phyloP scores from a whole-genome alignment of 2,797 vertebrate genomes.

The Psittacula echo region DNA sequence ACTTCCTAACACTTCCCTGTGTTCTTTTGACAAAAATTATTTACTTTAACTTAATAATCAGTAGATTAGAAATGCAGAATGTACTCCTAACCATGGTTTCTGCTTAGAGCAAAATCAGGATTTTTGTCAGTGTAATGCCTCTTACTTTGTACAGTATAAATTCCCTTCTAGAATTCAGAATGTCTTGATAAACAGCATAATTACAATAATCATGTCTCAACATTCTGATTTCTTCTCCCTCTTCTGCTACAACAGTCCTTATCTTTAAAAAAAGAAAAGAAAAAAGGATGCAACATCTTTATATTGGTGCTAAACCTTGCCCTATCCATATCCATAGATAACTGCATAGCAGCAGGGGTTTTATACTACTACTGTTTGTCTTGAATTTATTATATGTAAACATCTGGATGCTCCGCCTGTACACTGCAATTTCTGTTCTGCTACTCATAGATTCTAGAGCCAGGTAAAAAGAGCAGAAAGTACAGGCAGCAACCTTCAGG shows the following conservation, averaged over 20 bases:
- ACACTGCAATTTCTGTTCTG: neutral
- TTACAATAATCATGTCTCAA: neutral
- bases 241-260: neutral
- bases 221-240: neutral
- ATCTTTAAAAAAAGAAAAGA: neutral
- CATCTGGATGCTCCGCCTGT: neutral
- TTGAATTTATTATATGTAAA: neutral
- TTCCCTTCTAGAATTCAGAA: neutral
- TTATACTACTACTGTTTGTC: neutral
- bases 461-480: neutral
- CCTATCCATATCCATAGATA: neutral
- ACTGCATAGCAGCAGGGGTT: neutral
- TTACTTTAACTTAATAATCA: neutral
- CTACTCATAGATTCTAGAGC: neutral
- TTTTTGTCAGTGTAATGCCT: neutral
- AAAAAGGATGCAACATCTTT: neutral
- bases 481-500: neutral
- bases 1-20: neutral
- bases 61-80: neutral
- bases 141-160: neutral
- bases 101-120: neutral
- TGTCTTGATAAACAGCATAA: neutral
- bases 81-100: neutral
- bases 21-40: fast-evolving
- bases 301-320: neutral